A percentile compares a stretch with the other conserved stretches of the same genome.
Evolutionary conservation across 2,797 vertebrate species (phyloP).

Genomic region (Periophthalmus magnuspinnatus): DNA sequence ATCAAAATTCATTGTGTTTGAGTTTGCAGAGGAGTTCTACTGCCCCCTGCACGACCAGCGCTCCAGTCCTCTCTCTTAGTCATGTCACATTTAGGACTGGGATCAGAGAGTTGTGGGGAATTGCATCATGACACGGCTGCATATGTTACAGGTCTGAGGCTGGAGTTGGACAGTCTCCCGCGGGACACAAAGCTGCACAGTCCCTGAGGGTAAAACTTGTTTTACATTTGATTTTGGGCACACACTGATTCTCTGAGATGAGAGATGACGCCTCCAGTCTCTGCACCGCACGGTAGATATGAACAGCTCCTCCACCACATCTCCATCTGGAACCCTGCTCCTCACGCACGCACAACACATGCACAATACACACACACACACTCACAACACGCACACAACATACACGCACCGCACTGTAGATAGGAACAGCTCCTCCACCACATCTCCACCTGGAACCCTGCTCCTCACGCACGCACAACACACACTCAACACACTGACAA

Average conservation of each 20-base stretch:
- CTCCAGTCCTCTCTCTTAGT: constrained; percentile 27
- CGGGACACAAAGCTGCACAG: constrained; percentile 36
- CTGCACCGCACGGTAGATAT: constrained; percentile 74
- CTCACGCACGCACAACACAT: constrained; percentile 4
- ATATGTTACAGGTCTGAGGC: constrained; percentile 41
- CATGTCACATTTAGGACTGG: constrained; percentile 38
- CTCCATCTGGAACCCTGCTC: constrained; percentile 46
- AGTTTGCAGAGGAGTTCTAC: constrained; percentile 20
- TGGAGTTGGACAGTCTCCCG: constrained; percentile 39
- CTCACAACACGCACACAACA: too few relatives aligned
- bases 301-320: constrained; percentile 38
- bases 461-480: neutral
- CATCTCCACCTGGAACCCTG: constrained; percentile 51
- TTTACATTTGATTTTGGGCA: constrained; percentile 49
- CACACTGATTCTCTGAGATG: constrained; percentile 60
- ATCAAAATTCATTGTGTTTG: constrained; percentile 20
- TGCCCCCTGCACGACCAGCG: constrained; percentile 30
- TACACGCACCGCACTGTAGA: constrained; percentile 70
- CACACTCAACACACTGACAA: constrained; percentile 23
- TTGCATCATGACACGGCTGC: constrained; percentile 32
- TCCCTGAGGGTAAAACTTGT: constrained; percentile 29
- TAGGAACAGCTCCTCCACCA: constrained; percentile 51
- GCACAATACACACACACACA: constrained; percentile 19
- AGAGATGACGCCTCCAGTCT: constrained; percentile 69
- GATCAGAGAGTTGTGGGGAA: constrained; percentile 32